Base-by-base conservation (phyloP, 2,113 vertebrate genomes). In the Thunnus thynnus region DNA sequence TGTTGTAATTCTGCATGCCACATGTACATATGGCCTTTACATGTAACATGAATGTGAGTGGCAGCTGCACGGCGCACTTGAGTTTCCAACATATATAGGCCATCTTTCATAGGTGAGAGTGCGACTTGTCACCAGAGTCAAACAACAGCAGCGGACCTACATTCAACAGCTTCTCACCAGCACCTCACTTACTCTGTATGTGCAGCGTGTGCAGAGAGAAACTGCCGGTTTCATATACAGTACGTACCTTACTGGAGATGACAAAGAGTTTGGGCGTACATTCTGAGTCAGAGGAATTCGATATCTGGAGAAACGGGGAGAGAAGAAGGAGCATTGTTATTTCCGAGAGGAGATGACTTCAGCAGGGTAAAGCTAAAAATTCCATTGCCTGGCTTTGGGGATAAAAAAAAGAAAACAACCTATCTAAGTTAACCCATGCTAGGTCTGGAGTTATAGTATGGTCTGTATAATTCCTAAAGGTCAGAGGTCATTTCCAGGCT, bases 181-280 rank as follows among this genome's bases (percentile, higher is more conserved):
- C 63, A 52, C 65, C 69, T 80, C 32, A 13, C 27, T 51, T 17
- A 2, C 47, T 68, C 47, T 32, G 58, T 41, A 4, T 51, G 63
- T 56, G 66, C 54, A 56, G 68, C 1, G 0, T 1, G 41, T 50
- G 50, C 9, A 16, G 51, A 82, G 30, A 55, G 44, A 71, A 44
- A 17, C 10, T 30, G 27, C 20, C 5, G 14, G 3, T 47, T 78
- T 75, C 17, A 57, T 30, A 41, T 41, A 41, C 36, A 41, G 57
- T 54, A 87, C 93, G 27, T 82, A 99, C 98, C 97, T 98, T 95
- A 91, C 94, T 96, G 91, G 97, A 97, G 91, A 98, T 93, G 93
- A 96, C 89, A 92, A 99, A 97, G 81, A 99, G 95, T 86, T 95
- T 96, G 90, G 97, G 94, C 76, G 95, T 96, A 90, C 98, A 99